These are phyloP conservation scores for Lithophane semibrunnea DNA, from an alignment of 2,888 invertebrate species.

Conservation along the genomic window DNA sequence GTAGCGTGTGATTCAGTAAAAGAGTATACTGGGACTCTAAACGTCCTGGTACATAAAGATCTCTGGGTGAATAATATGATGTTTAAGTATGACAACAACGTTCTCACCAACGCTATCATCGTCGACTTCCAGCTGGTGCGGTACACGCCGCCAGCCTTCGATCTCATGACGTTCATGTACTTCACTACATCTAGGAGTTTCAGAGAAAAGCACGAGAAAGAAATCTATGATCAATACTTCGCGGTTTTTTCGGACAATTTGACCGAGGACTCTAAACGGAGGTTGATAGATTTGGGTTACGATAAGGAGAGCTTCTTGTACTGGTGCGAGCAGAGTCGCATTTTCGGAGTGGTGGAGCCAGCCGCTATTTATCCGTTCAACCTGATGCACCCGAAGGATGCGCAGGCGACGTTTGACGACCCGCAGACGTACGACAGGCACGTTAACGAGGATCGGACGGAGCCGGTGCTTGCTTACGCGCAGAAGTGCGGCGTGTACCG, in stretches of 20 bases:
- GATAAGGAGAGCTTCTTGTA: constrained; percentile 66
- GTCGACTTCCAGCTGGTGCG: constrained; percentile 83
- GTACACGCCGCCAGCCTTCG: constrained; percentile 83
- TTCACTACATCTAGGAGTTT: constrained; percentile 77
- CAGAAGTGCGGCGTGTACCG: constrained; percentile 64
- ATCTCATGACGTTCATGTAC: constrained; percentile 78
- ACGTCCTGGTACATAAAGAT: constrained; percentile 83
- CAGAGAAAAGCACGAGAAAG: constrained; percentile 73
- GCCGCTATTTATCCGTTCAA: constrained; percentile 68
- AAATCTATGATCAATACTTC: constrained; percentile 76
- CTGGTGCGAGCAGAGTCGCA: constrained; percentile 73
- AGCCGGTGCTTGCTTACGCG: constrained; percentile 71
- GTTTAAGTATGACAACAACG: constrained; percentile 77
- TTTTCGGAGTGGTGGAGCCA: constrained; percentile 71
- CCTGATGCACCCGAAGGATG: constrained; percentile 72
- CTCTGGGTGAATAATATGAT: constrained; percentile 85
- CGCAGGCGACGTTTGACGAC: constrained; percentile 71
- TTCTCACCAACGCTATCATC: constrained; percentile 76
- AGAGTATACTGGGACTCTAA: constrained; percentile 75
- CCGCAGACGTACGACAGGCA: constrained; percentile 70
- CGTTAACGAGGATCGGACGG: constrained; percentile 68
- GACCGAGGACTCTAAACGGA: constrained; percentile 68
- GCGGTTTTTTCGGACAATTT: constrained; percentile 71
- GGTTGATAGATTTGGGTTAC: constrained; percentile 71
- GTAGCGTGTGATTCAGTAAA: constrained; percentile 75